These are phyloP conservation scores for Seira musarum DNA, from an alignment of 2,888 invertebrate species.

Conservation along the genomic window DNA sequence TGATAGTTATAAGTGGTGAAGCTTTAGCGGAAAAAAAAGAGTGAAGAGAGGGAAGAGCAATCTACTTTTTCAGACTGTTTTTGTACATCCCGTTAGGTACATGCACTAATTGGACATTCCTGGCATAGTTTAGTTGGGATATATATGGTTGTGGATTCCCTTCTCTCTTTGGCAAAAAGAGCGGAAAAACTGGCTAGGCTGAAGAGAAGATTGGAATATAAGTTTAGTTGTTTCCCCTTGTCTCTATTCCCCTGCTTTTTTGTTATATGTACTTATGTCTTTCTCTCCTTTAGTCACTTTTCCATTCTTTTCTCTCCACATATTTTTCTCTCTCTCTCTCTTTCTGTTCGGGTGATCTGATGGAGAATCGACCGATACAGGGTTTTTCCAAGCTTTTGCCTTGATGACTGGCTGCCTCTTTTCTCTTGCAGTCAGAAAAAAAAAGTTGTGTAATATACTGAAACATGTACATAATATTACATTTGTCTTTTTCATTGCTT, in stretches of 20 bases:
- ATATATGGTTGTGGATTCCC: slow-evolving; percentile 67
- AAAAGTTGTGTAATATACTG: slow-evolving; percentile 51
- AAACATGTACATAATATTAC: slow-evolving; percentile 47
- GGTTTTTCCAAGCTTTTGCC: slow-evolving; percentile 59
- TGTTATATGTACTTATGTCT: slow-evolving; percentile 38
- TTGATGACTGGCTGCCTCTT: slow-evolving; percentile 40
- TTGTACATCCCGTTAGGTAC: slow-evolving; percentile 73
- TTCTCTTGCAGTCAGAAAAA: slow-evolving; percentile 33
- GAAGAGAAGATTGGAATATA: slow-evolving; percentile 52
- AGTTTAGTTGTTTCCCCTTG: slow-evolving; percentile 42
- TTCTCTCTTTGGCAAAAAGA: slow-evolving; percentile 51
- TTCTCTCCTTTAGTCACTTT: slow-evolving; percentile 23
- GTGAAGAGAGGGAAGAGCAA: slow-evolving; percentile 33
- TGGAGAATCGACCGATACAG: slow-evolving; percentile 68
- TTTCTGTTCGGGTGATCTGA: slow-evolving; percentile 66
- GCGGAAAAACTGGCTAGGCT: slow-evolving; percentile 22
- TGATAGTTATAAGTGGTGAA: slow-evolving; percentile 55
- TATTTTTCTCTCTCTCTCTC: slow-evolving; percentile 55
- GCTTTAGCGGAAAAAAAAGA: slow-evolving; percentile 17
- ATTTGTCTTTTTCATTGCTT: slow-evolving; percentile 24
- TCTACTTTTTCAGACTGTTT: slow-evolving; percentile 71
- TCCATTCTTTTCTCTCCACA: slow-evolving; percentile 47
- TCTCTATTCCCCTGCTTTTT: slow-evolving; percentile 24
- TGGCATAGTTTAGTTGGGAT: slow-evolving; percentile 85
- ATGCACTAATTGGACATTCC: slow-evolving; percentile 97